Percentiles rank a stretch among this genome's conserved stretches.
These are phyloP conservation scores for Dynastes tityus DNA, from an alignment of 2,888 invertebrate genomes.

Conservation along the genomic window DNA sequence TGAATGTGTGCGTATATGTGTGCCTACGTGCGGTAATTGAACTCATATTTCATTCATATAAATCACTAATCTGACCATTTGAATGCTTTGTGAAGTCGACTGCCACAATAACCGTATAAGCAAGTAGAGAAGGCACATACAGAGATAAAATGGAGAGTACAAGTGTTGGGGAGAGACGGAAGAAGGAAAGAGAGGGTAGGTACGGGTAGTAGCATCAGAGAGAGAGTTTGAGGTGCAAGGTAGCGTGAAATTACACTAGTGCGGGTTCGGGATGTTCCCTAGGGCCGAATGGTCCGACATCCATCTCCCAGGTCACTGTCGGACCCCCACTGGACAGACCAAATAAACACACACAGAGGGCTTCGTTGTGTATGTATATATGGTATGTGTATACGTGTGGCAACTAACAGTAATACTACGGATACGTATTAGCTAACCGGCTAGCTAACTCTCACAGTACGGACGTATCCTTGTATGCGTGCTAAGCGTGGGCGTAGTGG, in stretches of 20 bases:
- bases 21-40: slow-evolving; percentile 38
- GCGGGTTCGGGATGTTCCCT: slow-evolving; percentile 63
- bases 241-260: slow-evolving; percentile 76
- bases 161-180: slow-evolving; percentile 49
- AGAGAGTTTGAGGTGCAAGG: slow-evolving; percentile 73
- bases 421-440: not conserved
- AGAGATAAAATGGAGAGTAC: slow-evolving; percentile 22
- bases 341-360: slow-evolving; percentile 54
- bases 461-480: not conserved
- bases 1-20: not conserved
- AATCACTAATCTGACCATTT: slow-evolving; percentile 60
- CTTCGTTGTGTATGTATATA: not conserved
- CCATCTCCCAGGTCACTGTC: slow-evolving; percentile 62
- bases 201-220: slow-evolving; percentile 50
- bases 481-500: slow-evolving; percentile 5
- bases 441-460: not conserved
- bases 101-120: slow-evolving; percentile 56
- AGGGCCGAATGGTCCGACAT: slow-evolving; percentile 63
- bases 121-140: slow-evolving; percentile 50
- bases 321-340: slow-evolving; percentile 57
- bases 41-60: slow-evolving; percentile 57
- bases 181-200: slow-evolving; percentile 49
- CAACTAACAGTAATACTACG: not conserved
- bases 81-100: slow-evolving; percentile 59
- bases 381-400: not conserved